A percentile compares a stretch with the other conserved stretches of the same genome.
These are phyloP conservation scores for Cheilosia grossa DNA, from an alignment of 2,888 invertebrate genomes.

Conservation along the genomic window DNA sequence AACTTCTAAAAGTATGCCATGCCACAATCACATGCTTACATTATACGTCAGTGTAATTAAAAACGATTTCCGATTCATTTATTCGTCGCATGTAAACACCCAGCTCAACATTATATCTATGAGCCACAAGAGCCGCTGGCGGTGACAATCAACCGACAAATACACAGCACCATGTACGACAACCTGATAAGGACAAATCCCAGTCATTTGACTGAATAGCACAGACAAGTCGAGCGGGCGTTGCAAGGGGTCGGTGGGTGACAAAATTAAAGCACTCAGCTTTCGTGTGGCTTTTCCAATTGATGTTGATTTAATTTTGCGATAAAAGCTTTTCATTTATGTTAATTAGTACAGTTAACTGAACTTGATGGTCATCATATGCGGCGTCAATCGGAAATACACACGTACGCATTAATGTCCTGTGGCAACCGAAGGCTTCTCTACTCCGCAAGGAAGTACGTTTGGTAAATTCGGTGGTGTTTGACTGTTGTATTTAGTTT, in stretches of 20 bases:
- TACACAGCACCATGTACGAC: constrained; percentile 27
- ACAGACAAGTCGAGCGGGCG: neutral
- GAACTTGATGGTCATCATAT: constrained; percentile 38
- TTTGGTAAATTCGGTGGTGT: neutral
- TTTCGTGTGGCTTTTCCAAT: constrained; percentile 57
- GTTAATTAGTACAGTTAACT: constrained; percentile 54
- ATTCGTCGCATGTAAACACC: constrained; percentile 35
- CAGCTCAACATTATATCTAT: neutral
- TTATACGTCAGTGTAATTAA: constrained; percentile 30
- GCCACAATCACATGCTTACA: neutral
- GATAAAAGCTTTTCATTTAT: constrained; percentile 59
- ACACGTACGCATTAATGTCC: constrained; percentile 34
- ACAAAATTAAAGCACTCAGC: constrained; percentile 55
- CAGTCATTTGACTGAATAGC: constrained; percentile 5
- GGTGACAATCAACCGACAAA: constrained; percentile 5
- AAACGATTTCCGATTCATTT: constrained; percentile 56
- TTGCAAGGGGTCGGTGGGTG: neutral
- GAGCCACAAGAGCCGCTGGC: neutral
- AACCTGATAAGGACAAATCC: constrained; percentile 44
- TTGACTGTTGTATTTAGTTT: too few species aligned
- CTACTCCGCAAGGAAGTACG: neutral
- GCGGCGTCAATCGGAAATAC: constrained; percentile 29
- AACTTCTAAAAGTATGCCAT: neutral
- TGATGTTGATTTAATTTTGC: constrained; percentile 55
- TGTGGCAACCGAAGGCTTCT: constrained; percentile 1